Base-by-base conservation (phyloP, 2,797 vertebrate genomes). In the Psittacula echo region DNA sequence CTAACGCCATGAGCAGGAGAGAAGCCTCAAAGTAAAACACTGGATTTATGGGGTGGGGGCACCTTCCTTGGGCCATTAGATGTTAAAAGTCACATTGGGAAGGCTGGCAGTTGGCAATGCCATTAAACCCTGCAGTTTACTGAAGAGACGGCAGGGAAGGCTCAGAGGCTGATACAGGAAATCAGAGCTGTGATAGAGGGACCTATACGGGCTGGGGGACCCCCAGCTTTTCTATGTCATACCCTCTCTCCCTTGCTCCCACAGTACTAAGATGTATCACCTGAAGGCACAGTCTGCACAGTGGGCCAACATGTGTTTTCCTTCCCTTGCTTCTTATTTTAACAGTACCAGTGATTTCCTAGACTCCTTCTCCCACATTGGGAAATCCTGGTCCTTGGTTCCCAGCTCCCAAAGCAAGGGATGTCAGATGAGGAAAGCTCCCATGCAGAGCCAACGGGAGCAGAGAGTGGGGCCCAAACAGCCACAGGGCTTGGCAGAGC, bases 1-100 rank as follows among this genome's bases (percentile, higher is more conserved):
- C 85, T 45, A 72, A 48, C 11, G 30, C 32, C 1, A 4, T 0
- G 1, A 85, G 75, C 27, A 30, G 19, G 30, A 86, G 0, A 0
- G 54, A 61, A 61, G 50, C 18, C 18, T 66, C 41, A 13, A 22
- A 79, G 88, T 1, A 7, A 15, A 5, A 41, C 44, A 20, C 30
- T 54, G n/a, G 32, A 30, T 73, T 74, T 62, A 58, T 45, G 48
- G 9, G 50, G 50, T 76, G 26, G 71, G 3, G 2, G 37, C 88
- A 66, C 32, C 18, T 62, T 56, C 47, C 37, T 15, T 7, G 10
- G 58, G 58, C 50, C 60, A 17, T 24, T 19, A 61, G 29, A 29
- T n/a, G 34, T 27, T 58, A 87, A 32, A 72, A 79, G 42, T 10
- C 70, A 37, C 3, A 3, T 26, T 39, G 54, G 70, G 58, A 86